These are phyloP conservation scores for Aradus depressus DNA, from an alignment of 2,888 invertebrate species.

Conservation along the genomic window DNA sequence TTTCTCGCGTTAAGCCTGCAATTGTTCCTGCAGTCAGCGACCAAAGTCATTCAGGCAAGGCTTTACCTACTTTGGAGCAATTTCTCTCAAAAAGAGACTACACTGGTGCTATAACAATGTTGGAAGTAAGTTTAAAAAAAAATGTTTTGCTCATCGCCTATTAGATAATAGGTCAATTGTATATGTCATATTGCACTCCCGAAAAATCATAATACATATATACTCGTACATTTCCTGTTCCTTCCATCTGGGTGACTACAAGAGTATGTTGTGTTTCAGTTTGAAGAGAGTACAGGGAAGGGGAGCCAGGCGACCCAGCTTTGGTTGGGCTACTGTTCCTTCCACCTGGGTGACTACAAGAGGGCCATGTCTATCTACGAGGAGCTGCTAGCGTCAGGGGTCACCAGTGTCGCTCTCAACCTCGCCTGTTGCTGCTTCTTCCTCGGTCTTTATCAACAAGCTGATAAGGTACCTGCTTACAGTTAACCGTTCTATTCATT, in stretches of 20 bases:
- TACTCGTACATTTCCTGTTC: too few relatives aligned
- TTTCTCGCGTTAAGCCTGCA: slow-evolving; percentile 73
- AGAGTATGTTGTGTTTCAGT: slow-evolving; percentile 31
- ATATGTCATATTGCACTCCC: not conserved
- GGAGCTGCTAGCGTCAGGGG: slow-evolving; percentile 42
- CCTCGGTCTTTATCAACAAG: slow-evolving; percentile 69
- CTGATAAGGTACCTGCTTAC: slow-evolving; percentile 44
- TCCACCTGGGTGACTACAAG: slow-evolving; percentile 90
- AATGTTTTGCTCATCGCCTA: too few relatives aligned
- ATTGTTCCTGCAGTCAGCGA: slow-evolving; percentile 35
- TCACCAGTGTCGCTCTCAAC: slow-evolving; percentile 57
- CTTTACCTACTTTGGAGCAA: slow-evolving; percentile 65
- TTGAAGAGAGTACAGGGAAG: slow-evolving; percentile 31
- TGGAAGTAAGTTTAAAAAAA: slow-evolving; percentile 50
- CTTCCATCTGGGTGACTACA: too few relatives aligned
- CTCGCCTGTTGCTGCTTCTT: slow-evolving; percentile 93
- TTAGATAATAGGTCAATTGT: too few relatives aligned
- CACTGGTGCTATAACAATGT: slow-evolving; percentile 80
- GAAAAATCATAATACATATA: too few relatives aligned
- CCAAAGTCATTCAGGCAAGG: slow-evolving; percentile 30
- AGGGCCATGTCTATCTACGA: slow-evolving; percentile 64
- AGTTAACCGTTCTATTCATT: too few relatives aligned
- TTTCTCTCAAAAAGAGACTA: slow-evolving; percentile 85
- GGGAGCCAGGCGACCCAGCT: slow-evolving; percentile 44
- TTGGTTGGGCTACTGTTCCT: slow-evolving; percentile 93